Base-by-base conservation (phyloP, 2,888 invertebrate genomes). In the Acanthoscelides obtectus region DNA sequence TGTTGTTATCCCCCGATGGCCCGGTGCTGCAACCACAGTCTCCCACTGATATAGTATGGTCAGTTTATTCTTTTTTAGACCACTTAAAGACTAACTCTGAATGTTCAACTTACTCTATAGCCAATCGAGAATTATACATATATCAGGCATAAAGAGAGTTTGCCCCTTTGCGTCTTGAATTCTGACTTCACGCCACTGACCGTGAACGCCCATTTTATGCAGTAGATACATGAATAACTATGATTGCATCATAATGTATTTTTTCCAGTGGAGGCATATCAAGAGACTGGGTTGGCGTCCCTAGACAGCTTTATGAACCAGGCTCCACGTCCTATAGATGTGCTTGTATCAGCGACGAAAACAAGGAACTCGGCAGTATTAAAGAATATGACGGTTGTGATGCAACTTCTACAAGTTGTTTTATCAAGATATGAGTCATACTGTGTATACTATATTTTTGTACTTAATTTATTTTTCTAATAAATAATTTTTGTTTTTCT, bases 231-330 rank as follows among this genome's bases (percentile, higher is more conserved):
- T 63, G 63, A 63, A 12, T 20, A 67, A 22, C 20, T 19, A 22
- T 22, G 22, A n/a, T n/a, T n/a, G n/a, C n/a, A n/a, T n/a, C n/a
- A n/a, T n/a, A n/a, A n/a, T 45, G 0, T 6, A 19, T 22, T 75
- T 77, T 78, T 87, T 88, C 77, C 84, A 98, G 98, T 88, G 99
- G 99, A 70, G 98, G 98, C 22, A 89, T 97, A 69, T 86, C 89
- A 70, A 89, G 99, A 78, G 87, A 90, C 74, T 99, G 98, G 98
- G 86, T 88, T 20, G 99, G 99, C 20, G 92, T 96, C 67, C 99
- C 99, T 0, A 89, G 98, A 74, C 91, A 94, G 84, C 88, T 94
- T 6, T 95, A 90, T 82, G 89, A 91, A 74, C 90, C 92, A 20
- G 92, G 92, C 0, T 87, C 89, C 3, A 87, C 90, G 66, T 86